Conservation (phyloP, 2,797 vertebrate genomes). For the Chromis chromis region DNA sequence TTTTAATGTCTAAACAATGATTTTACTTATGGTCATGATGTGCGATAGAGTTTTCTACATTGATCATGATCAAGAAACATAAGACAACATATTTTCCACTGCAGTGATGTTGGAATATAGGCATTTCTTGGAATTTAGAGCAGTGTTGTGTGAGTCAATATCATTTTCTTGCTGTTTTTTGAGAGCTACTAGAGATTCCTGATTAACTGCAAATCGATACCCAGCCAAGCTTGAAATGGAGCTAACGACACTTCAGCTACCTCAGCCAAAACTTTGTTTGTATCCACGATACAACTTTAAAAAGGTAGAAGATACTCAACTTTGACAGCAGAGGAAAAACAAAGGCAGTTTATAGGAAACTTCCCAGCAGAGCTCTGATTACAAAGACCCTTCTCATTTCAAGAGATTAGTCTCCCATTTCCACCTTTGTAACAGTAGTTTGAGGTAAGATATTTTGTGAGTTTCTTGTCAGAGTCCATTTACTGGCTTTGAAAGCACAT, state of each 20-base stretch:
- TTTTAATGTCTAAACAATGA: too few species aligned
- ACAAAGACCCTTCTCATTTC: conserved; percentile 16
- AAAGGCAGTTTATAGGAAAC: conserved; percentile 1
- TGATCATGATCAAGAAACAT: too few species aligned
- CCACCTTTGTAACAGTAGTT: neutral
- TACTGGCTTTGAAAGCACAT: neutral
- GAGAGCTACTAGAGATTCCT: neutral
- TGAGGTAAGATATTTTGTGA: too few species aligned
- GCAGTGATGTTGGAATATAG: too few species aligned
- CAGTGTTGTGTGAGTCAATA: neutral
- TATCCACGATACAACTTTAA: conserved; percentile 8
- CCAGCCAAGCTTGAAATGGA: conserved; percentile 2
- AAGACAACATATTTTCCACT: too few species aligned
- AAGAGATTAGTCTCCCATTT: conserved; percentile 11
- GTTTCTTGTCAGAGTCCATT: too few species aligned
- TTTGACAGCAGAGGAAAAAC: conserved; percentile 9
- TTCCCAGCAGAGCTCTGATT: conserved; percentile 16
- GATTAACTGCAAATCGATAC: conserved; percentile 1
- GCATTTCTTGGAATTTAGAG: neutral
- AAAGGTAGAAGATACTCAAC: conserved; percentile 8
- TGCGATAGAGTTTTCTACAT: too few species aligned
- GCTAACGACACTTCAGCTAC: neutral
- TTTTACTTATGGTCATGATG: too few species aligned
- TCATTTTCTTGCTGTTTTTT: neutral
- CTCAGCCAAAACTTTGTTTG: conserved; percentile 3